Evolutionary conservation across 2,797 vertebrate species (phyloP).

Genomic region (Furcifer pardalis): DNA sequence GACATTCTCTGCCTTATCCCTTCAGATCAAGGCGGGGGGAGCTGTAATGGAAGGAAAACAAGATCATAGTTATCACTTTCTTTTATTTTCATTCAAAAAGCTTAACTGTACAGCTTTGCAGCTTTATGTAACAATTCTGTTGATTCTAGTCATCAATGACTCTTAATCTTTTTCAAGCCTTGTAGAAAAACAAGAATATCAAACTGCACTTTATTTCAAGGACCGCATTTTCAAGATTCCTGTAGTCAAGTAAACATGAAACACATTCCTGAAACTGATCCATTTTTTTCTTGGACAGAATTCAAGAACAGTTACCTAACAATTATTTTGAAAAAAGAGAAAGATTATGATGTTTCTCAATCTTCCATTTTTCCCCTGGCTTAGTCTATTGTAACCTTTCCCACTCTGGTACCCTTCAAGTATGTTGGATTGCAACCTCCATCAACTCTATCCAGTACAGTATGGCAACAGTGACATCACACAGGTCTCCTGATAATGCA

Average conservation of each 20-base stretch:
- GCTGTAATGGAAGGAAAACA: neutral
- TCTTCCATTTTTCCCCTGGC: neutral
- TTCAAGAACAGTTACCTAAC: constrained; percentile 67
- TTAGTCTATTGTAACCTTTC: neutral
- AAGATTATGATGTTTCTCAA: constrained; percentile 21
- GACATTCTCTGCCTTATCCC: neutral
- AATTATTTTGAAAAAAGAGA: constrained; percentile 14
- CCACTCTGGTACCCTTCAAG: neutral
- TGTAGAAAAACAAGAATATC: constrained; percentile 45
- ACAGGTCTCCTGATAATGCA: no score
- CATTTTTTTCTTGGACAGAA: constrained; percentile 45
- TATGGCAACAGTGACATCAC: neutral
- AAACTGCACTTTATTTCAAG: constrained; percentile 49
- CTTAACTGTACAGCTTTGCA: constrained; percentile 14
- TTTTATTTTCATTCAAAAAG: constrained; percentile 19
- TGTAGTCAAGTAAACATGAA: constrained; percentile 64
- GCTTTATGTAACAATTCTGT: constrained; percentile 46
- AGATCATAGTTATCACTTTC: constrained; percentile 44
- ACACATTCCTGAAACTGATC: constrained; percentile 59
- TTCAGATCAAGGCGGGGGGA: constrained; percentile 27
- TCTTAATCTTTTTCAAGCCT: constrained; percentile 45
- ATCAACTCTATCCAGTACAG: neutral
- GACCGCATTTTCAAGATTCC: constrained; percentile 46
- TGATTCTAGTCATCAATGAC: neutral
- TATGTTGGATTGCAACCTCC: neutral